phyloP scores from a whole-genome alignment of 2,888 invertebrate genomes.

The Pandemis cinnamomeana region DNA sequence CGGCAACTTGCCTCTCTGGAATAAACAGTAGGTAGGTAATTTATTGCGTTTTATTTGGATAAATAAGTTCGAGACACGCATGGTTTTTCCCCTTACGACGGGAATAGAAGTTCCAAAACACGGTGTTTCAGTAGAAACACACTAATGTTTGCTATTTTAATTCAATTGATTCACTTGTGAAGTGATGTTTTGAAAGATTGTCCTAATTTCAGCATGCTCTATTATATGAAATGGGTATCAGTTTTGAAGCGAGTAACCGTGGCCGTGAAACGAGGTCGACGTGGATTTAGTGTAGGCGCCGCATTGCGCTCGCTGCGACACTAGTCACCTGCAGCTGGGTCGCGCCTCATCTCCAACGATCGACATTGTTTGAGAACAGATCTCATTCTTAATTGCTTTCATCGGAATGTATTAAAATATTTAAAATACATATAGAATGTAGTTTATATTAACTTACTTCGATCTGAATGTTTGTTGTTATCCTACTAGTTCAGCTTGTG shows the following conservation, averaged over 20 bases:
- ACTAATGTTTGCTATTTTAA: background rate
- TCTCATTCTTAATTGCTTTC: background rate
- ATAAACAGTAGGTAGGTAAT: constrained; percentile 34
- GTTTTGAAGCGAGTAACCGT: constrained; percentile 45
- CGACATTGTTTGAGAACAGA: background rate
- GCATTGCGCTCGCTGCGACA: constrained; percentile 79
- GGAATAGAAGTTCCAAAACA: background rate
- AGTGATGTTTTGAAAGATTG: background rate
- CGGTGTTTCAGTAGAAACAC: background rate
- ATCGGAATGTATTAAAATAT: background rate
- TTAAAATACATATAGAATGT: too few species aligned
- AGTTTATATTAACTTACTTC: background rate
- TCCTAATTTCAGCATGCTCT: background rate
- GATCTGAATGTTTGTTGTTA: too few species aligned
- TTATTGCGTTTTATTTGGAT: constrained; percentile 31
- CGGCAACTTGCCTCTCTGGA: constrained; percentile 37
- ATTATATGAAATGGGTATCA: constrained; percentile 6
- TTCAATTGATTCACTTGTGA: background rate
- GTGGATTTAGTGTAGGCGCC: constrained; percentile 67
- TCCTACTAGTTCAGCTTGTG: too few species aligned
- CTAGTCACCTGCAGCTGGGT: constrained; percentile 58
- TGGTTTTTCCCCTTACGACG: constrained; percentile 10
- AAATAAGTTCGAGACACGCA: constrained; percentile 26
- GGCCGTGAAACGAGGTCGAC: constrained; percentile 73
- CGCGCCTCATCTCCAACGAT: constrained; percentile 51